Evolutionary conservation across 1,140 invertebrate species (phyloP).

Genomic region (Sycophila sp.): DNA sequence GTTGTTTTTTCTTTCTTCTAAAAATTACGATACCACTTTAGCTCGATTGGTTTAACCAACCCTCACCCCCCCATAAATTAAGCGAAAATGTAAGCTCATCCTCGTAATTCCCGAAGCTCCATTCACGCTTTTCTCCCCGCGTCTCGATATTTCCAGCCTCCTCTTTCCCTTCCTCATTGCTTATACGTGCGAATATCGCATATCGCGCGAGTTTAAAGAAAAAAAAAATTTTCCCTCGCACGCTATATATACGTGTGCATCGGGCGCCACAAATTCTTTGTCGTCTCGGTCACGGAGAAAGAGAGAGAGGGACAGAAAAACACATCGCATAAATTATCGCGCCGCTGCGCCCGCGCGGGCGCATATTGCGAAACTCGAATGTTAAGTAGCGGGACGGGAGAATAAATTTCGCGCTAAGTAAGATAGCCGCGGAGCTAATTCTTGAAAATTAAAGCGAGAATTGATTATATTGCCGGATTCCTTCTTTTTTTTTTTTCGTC

Average conservation of each 20-base stretch:
- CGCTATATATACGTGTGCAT: background rate
- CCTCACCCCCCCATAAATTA: background rate
- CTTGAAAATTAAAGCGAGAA: constrained; percentile 24
- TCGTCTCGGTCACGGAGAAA: background rate
- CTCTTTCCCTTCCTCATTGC: background rate
- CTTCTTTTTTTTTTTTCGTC: background rate
- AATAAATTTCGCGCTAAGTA: constrained; percentile 16
- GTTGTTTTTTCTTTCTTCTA: too few relatives aligned
- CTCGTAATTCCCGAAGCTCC: background rate
- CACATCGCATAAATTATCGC: constrained; percentile 20
- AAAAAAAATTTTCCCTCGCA: too few relatives aligned
- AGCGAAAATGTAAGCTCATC: background rate
- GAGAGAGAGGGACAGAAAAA: background rate
- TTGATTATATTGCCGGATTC: background rate
- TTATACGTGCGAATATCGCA: background rate
- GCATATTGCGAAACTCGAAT: constrained; percentile 21
- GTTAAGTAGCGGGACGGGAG: constrained; percentile 14
- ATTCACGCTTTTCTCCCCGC: background rate
- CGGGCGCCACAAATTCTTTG: constrained; percentile 13
- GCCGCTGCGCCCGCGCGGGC: background rate
- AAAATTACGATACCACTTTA: too few relatives aligned
- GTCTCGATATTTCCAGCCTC: too few relatives aligned
- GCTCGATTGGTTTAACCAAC: background rate
- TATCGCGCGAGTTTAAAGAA: background rate
- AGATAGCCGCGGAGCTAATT: constrained; percentile 11